Evolutionary conservation across 2,113 vertebrate genomes (phyloP).

Genomic region (Desmodus rotundus): DNA sequence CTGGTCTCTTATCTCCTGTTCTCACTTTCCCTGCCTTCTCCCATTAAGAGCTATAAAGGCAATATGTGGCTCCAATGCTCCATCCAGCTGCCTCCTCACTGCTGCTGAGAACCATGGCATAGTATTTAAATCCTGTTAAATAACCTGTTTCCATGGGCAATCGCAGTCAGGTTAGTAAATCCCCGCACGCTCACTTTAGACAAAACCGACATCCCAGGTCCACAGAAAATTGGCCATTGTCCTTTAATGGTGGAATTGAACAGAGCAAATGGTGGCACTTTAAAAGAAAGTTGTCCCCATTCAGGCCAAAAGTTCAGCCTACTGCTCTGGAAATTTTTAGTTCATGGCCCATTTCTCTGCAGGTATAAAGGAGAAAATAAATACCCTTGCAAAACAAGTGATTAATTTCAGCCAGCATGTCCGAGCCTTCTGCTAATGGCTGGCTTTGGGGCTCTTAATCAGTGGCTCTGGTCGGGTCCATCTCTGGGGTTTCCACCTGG

Average conservation of each 20-base stretch:
- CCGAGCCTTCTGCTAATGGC: conserved; percentile 5
- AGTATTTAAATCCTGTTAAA: conserved; percentile 70
- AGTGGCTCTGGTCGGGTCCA: neutral
- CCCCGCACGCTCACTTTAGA: conserved; percentile 45
- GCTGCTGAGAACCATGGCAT: neutral
- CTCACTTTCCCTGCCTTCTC: neutral
- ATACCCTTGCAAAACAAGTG: conserved; percentile 32
- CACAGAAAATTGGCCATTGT: conserved; percentile 67
- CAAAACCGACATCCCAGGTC: conserved; percentile 59
- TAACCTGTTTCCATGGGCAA: conserved; percentile 60
- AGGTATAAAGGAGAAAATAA: conserved; percentile 70
- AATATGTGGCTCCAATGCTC: accelerated
- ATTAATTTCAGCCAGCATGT: conserved; percentile 60
- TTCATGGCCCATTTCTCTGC: conserved; percentile 64
- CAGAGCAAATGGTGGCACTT: conserved; percentile 45
- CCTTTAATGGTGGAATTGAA: conserved; percentile 55
- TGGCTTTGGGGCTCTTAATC: conserved; percentile 30
- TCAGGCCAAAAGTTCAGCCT: conserved; percentile 59
- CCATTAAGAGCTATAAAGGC: neutral
- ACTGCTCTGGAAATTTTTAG: conserved; percentile 57
- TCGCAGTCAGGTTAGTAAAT: conserved; percentile 66
- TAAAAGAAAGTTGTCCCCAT: conserved; percentile 49
- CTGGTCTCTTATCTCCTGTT: neutral
- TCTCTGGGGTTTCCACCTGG: conserved; percentile 29
- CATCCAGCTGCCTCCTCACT: neutral